Percentiles rank a stretch among this genome's conserved stretches.
Conservation (phyloP, 2,797 vertebrate genomes). For the Morus bassanus region DNA sequence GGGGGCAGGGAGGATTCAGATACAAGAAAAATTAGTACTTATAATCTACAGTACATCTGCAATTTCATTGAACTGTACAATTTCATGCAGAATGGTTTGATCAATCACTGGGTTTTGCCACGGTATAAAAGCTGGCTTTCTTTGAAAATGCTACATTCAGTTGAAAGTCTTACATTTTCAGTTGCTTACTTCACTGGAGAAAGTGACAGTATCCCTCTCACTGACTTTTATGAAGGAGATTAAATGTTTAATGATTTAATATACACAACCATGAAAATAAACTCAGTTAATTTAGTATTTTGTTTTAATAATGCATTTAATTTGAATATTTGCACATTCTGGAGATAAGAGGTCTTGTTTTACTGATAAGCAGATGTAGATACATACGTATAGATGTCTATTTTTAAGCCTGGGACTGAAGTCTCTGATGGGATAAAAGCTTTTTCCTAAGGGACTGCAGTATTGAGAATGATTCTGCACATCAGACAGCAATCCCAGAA, state of each 20-base stretch:
- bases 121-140: not conserved
- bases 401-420: not conserved
- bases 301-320: not conserved
- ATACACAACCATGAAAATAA: not conserved
- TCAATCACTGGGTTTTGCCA: not conserved
- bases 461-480: not conserved
- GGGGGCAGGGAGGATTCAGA: not conserved
- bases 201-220: not conserved
- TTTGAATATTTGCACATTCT: not conserved
- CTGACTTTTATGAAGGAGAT: not conserved
- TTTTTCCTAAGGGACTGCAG: not conserved
- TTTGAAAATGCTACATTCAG: not conserved
- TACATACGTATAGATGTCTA: not conserved
- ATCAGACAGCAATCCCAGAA: constrained; percentile 8
- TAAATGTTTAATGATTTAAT: not conserved
- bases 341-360: not conserved
- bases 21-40: not conserved
- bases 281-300: not conserved
- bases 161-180: not conserved
- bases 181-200: not conserved
- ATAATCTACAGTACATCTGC: not conserved
- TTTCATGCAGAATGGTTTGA: not conserved
- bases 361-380: not conserved
- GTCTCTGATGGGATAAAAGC: not conserved
- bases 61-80: not conserved